These are phyloP conservation scores for Nothocercus julius DNA, from an alignment of 2,113 vertebrate species.

Conservation along the genomic window DNA sequence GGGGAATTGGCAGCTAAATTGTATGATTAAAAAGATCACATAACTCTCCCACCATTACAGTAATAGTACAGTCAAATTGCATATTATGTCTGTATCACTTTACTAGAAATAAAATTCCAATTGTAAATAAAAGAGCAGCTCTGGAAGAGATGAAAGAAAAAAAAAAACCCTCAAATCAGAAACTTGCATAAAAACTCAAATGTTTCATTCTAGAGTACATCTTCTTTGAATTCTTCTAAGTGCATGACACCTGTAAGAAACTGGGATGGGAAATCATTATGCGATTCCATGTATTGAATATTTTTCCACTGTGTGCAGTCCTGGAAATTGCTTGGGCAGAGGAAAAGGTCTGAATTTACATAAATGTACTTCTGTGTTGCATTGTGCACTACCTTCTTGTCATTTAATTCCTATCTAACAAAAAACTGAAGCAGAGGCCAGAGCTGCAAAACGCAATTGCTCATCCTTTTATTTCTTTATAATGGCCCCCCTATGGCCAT, in stretches of 20 bases:
- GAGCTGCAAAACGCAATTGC: background rate
- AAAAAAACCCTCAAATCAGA: background rate
- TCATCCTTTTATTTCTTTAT: conserved; percentile 37
- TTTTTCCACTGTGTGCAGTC: background rate
- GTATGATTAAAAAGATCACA: background rate
- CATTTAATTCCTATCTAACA: conserved; percentile 7
- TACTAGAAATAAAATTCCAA: background rate
- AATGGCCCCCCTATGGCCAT: background rate
- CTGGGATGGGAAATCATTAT: background rate
- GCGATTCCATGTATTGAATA: background rate
- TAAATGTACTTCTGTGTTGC: conserved; percentile 38
- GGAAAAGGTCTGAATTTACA: conserved; percentile 59
- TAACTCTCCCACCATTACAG: background rate
- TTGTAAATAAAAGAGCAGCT: background rate
- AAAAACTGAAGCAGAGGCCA: background rate
- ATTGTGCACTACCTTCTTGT: background rate
- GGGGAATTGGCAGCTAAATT: background rate
- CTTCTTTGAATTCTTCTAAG: background rate
- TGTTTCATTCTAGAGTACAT: background rate
- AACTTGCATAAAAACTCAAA: background rate
- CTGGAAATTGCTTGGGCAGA: conserved; percentile 42
- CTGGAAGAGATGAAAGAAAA: background rate
- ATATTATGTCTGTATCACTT: background rate
- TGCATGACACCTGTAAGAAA: background rate
- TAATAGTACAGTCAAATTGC: background rate